phyloP scores from a whole-genome alignment of 2,113 vertebrate species.

The Myxocyprinus asiaticus region DNA sequence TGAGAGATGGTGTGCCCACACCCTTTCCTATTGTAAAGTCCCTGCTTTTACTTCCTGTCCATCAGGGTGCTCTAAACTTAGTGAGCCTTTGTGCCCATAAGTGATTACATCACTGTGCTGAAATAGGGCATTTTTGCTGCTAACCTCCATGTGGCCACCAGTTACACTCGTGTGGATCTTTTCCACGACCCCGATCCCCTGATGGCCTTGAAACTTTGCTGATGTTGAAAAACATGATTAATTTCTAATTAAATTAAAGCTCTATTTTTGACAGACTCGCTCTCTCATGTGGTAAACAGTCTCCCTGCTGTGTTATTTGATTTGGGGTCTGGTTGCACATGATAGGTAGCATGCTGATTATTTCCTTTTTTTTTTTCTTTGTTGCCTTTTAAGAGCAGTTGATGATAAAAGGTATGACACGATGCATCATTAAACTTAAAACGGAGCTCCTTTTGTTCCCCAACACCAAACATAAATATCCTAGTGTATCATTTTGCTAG shows the following conservation, averaged over 20 bases:
- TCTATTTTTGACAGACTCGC: conserved; percentile 50
- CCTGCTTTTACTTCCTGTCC: conserved; percentile 49
- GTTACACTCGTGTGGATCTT: conserved; percentile 24
- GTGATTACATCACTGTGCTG: conserved; percentile 53
- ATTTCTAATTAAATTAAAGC: conserved; percentile 69
- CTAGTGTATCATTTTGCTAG: conserved; percentile 46
- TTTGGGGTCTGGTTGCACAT: conserved; percentile 45
- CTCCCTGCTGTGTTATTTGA: conserved; percentile 46
- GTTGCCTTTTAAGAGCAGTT: too few relatives aligned
- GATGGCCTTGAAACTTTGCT: conserved; percentile 63
- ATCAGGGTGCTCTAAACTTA: conserved; percentile 25
- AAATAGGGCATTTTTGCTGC: conserved; percentile 29
- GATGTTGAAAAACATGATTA: conserved; percentile 69
- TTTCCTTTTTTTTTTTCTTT: conserved; percentile 17
- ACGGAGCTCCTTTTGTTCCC: conserved; percentile 7
- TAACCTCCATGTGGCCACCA: conserved; percentile 15
- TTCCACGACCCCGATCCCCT: conserved; percentile 54
- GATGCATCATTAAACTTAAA: conserved; percentile 14
- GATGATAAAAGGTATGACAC: too few relatives aligned
- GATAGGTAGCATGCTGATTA: conserved; percentile 51
- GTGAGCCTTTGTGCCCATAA: conserved; percentile 22
- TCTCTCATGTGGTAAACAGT: conserved; percentile 53
- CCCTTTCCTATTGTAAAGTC: conserved; percentile 53
- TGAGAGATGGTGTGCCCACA: conserved; percentile 47
- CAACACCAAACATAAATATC: conserved; percentile 42